Evolutionary conservation across 2,113 vertebrate species (phyloP), one percentile per base, ranked within the genome.

Genomic region (Aleadryas rufinucha): DNA sequence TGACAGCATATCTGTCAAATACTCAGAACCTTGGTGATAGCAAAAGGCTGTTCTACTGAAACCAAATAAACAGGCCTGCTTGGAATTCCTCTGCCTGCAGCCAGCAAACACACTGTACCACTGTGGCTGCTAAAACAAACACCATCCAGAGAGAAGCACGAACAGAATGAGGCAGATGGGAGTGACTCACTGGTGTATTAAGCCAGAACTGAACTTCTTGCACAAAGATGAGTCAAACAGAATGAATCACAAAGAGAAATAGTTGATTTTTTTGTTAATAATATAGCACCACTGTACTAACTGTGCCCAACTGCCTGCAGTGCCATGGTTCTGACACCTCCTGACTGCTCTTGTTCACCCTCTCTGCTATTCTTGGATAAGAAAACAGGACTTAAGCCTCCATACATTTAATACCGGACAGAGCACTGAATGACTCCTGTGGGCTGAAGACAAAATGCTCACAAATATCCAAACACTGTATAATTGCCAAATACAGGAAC

Each of bases 71-170:
- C 2, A 90, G 49, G 54, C 47, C 79, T 88, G 85, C 87, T 59
- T 90, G 72, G 64, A 88, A 96, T 90, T 94, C 92, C 82, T 95
- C 87, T 93, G 85, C 71, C 75, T 90, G 30, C 68, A 90, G 90
- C 71, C 79, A 93, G 88, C 79, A 86, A 84, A 95, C 3, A 10
- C 39, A 81, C 63, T 3, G 8, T 60, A 91, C 49, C 84, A 66
- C 77, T 50, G 87, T 35, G 91, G 89, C 92, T 94, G 63, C 82
- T 86, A 70, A 95, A 95, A 83, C 75, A 90, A 90, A 93, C 85
- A 95, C 31, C 21, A 65, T 83, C 63, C 66, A 83, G 82, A 77
- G 75, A 94, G 85, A 88, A 90, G 90, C 66, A 89, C 0, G 21
- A 91, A 50, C 31, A 91, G 70, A 75, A 89, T 12, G 16, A 89